Evolutionary conservation across 2,797 vertebrate genomes (phyloP), one percentile per base, ranked within the genome.

Genomic region (Ctenopoma kingsleyae): DNA sequence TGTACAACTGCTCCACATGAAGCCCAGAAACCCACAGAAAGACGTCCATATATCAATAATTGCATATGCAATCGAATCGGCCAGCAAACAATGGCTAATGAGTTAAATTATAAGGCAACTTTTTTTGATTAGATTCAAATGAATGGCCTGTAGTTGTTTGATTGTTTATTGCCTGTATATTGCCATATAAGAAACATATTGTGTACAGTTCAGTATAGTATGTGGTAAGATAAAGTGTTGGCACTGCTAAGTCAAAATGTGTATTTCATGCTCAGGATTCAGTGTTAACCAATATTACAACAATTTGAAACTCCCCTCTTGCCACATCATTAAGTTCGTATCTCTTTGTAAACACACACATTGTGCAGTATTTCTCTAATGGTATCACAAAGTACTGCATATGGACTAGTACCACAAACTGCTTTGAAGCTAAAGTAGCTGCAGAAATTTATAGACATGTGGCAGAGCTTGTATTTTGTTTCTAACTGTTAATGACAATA

Each of bases 11-110:
- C 69, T 75, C 35, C 74, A 67, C 62, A 55, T 58, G 30, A 53
- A 60, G 22, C 51, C 40, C 54, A 60, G 43, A 67, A 32, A 57
- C 57, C 73, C 44, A 54, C 36, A 8, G 44, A 35, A 72, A 66
- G 54, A 65, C 56, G 52, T 68, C 27, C 53, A 36, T 61, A 20
- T 30, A 64, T 83, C 70, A 53, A 38, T 82, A 65, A 58, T 59
- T 58, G 67, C 1, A 0, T 36, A 30, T 58, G 1, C 1, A 35
- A 69, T 67, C 0, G 7, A 86, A 70, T 53, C 1, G 0, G 23
- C 63, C 41, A 7, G 35, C 51, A 59, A 41, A 64, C 17, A 12
- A 6, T 53, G 46, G 50, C 50, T 76, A 73, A 69, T 71, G 44
- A 74, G 40, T 60, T 65, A 10, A 47, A 52, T 46, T 53, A 54